Evolutionary conservation across 2,888 invertebrate species (phyloP).

Genomic region (Fissipunctia ypsillon): DNA sequence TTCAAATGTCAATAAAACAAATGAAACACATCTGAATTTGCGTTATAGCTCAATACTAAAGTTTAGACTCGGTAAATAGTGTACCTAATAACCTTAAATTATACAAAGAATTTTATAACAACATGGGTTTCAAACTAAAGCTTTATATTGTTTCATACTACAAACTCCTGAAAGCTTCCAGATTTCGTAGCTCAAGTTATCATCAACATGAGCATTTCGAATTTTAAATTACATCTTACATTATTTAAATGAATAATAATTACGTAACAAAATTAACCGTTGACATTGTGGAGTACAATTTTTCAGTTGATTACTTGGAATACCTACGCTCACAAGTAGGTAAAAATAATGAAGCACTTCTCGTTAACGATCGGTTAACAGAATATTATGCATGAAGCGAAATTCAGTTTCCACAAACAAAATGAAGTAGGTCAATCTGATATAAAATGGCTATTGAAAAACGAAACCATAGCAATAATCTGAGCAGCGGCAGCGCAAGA

Average conservation of each 20-base stretch:
- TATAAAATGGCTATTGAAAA: conserved; percentile 89
- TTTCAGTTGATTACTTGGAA: conserved; percentile 64
- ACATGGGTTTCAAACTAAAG: background rate
- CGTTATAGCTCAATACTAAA: background rate
- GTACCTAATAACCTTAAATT: background rate
- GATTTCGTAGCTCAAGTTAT: conserved; percentile 21
- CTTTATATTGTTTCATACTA: background rate
- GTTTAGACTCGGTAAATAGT: background rate
- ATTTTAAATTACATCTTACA: conserved; percentile 44
- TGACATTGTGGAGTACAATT: conserved; percentile 49
- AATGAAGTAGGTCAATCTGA: conserved; percentile 87
- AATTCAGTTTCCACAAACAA: conserved; percentile 86
- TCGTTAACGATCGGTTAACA: conserved; percentile 66
- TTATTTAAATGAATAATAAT: conserved; percentile 61
- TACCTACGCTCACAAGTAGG: conserved; percentile 39
- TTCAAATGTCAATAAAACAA: conserved; percentile 38
- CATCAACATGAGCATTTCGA: conserved; percentile 25
- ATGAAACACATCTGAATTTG: conserved; percentile 19
- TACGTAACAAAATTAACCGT: conserved; percentile 56
- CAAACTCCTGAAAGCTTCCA: conserved; percentile 21
- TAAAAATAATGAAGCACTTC: conserved; percentile 65
- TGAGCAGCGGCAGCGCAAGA: conserved; percentile 80
- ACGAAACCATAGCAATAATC: conserved; percentile 88
- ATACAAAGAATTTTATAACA: background rate
- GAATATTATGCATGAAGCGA: conserved; percentile 76